Evolutionary conservation across 2,888 invertebrate genomes (phyloP), one percentile per base, ranked within the genome.

Genomic region (Sthenelais limicola): DNA sequence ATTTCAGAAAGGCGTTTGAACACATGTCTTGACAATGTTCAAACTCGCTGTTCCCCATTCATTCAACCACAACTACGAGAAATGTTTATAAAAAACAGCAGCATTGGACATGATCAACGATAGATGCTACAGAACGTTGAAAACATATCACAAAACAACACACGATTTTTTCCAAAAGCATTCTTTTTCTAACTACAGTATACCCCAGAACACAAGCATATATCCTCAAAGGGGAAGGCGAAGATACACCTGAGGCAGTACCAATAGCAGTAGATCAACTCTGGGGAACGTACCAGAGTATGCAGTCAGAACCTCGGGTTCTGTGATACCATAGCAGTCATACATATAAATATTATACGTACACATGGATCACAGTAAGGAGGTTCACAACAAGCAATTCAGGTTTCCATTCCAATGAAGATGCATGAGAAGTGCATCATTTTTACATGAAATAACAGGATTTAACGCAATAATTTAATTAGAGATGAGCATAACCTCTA

Each of bases 141-240:
- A 43, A 62, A 62, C 43, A 62, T 62, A 62, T 62, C 62, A 62
- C 62, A 62, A 62, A 62, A 62, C 62, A 62, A 62, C 62, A 62
- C 62, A 62, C 24, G 35, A 51, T 7, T 62, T n/a, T 38, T 24
- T 62, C 21, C 43, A 35, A 21, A 62, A 35, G 9, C 43, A 21
- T 21, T 62, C 18, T 43, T 43, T 43, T 43, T 43, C 43, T 62
- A n/a, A 35, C 62, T 43, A 35, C 9, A 35, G 62, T 38, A 62
- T 43, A 62, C 35, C 18, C 62, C 28, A 26, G 12, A 43, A 43
- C 43, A 9, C 43, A 9, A 43, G 12, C 43, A 26, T 43, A 24
- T 24, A 15, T 35, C 12, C 38, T 62, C 24, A 9, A 62, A 38
- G 38, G 38, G 38, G 35, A 33, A 21, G 33, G 56, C 35, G 38